A percentile compares a stretch with the other conserved stretches of the same genome.
phyloP scores from a whole-genome alignment of 2,113 vertebrate species.

The Hippocampus abdominalis region DNA sequence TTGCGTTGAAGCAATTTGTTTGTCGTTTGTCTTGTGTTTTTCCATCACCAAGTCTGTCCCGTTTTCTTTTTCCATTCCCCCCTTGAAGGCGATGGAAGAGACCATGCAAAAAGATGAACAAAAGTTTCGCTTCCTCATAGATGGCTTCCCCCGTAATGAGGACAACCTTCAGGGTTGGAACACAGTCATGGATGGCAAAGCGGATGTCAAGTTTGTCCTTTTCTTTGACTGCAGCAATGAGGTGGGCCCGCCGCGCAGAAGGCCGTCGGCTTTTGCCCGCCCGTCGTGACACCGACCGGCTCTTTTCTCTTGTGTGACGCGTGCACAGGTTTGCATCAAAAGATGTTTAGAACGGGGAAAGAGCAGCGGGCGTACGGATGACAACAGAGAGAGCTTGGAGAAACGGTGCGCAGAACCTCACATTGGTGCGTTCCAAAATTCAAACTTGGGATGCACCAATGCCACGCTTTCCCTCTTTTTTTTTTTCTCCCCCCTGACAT shows the following conservation, averaged over 20 bases:
- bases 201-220: constrained; percentile 92
- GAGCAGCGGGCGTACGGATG: constrained; percentile 90
- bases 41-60: background rate
- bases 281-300: background rate
- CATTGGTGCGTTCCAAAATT: background rate
- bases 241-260: too few relatives aligned
- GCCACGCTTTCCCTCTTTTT: too few relatives aligned
- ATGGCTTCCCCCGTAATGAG: constrained; percentile 95
- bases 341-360: constrained; percentile 94
- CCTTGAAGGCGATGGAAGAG: constrained; percentile 72
- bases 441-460: too few relatives aligned
- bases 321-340: constrained; percentile 81
- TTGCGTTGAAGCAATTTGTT: background rate
- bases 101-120: constrained; percentile 83
- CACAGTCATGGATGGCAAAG: constrained; percentile 85
- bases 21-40: background rate
- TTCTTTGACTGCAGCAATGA: constrained; percentile 95
- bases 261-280: background rate
- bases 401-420: constrained; percentile 78
- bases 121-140: constrained; percentile 93
- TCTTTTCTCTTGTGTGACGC: background rate
- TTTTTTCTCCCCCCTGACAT: too few relatives aligned
- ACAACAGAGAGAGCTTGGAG: constrained; percentile 92
- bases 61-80: background rate
- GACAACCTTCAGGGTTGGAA: constrained; percentile 96